These are phyloP conservation scores for Glyptemys insculpta DNA, from an alignment of 2,797 vertebrate species.

Conservation along the genomic window DNA sequence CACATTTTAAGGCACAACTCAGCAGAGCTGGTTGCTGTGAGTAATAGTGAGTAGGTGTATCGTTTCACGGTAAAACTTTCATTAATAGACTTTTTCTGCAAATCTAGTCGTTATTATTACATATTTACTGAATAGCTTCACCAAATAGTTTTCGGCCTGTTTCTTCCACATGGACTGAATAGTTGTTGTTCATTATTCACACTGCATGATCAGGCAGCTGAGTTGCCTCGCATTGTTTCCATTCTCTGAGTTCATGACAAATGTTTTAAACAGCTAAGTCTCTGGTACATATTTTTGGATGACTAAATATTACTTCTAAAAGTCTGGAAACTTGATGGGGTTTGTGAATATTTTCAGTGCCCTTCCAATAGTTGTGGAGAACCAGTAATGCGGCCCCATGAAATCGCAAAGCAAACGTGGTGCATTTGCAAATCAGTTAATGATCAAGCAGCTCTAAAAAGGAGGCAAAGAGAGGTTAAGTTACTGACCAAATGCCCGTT, in stretches of 20 bases:
- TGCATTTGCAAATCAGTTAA: not conserved
- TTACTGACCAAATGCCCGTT: constrained; percentile 2
- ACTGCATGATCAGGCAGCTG: not conserved
- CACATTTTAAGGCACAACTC: not conserved
- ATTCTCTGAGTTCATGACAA: not conserved
- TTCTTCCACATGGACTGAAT: constrained; percentile 15
- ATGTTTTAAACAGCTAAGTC: not conserved
- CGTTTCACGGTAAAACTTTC: not conserved
- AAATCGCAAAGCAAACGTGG: not conserved
- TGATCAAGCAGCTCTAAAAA: not conserved
- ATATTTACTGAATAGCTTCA: constrained; percentile 37
- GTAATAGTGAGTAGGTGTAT: not conserved
- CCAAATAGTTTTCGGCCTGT: constrained; percentile 8
- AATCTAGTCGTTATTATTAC: not conserved
- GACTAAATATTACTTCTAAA: not conserved
- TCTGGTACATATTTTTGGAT: not conserved
- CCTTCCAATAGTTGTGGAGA: not conserved
- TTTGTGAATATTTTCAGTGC: not conserved
- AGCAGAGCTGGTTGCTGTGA: not conserved
- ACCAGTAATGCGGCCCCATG: not conserved
- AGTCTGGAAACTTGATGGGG: not conserved
- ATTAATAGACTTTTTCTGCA: constrained; percentile 28
- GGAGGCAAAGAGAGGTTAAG: not conserved
- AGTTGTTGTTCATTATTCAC: not conserved
- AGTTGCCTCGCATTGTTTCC: not conserved